Conservation (phyloP, 1,140 invertebrate genomes). For the Stratiolaelaps scimitus region DNA sequence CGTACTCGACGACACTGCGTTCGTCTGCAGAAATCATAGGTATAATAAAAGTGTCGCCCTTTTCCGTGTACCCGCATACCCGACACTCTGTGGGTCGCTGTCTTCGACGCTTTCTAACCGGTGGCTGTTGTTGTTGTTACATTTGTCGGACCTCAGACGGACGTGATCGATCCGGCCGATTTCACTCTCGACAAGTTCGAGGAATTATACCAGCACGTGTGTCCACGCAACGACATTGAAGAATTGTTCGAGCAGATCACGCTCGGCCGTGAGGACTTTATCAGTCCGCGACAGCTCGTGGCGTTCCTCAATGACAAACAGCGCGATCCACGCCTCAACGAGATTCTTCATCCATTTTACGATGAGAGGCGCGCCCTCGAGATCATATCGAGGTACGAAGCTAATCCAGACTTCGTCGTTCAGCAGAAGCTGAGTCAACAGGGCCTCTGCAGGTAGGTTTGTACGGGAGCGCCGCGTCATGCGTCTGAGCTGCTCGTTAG, state of each 20-base stretch:
- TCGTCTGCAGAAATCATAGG: too few species aligned
- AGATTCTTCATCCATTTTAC: constrained; percentile 95
- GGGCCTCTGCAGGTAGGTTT: constrained; percentile 30
- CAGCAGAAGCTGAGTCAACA: constrained; percentile 51
- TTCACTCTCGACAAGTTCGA: constrained; percentile 99
- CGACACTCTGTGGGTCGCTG: too few species aligned
- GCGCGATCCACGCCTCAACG: constrained; percentile 92
- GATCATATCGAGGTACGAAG: constrained; percentile 88
- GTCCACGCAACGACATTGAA: constrained; percentile 96
- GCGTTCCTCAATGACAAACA: constrained; percentile 96
- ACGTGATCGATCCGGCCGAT: constrained; percentile 80
- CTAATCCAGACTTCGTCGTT: constrained; percentile 60
- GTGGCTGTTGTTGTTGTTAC: neutral
- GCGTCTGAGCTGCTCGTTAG: too few species aligned
- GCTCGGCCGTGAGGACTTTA: constrained; percentile 72
- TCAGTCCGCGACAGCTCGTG: constrained; percentile 74
- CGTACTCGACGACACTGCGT: too few species aligned
- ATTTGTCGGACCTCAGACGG: constrained; percentile 49
- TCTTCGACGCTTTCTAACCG: too few species aligned
- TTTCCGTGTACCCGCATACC: too few species aligned
- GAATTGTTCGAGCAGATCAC: constrained; percentile 90
- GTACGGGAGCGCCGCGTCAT: too few species aligned
- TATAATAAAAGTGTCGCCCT: too few species aligned
- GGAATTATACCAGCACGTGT: constrained; percentile 95
- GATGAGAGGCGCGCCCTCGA: constrained; percentile 82